phyloP scores from a whole-genome alignment of 1,140 invertebrate genomes.

The Leptopilina boulardi region DNA sequence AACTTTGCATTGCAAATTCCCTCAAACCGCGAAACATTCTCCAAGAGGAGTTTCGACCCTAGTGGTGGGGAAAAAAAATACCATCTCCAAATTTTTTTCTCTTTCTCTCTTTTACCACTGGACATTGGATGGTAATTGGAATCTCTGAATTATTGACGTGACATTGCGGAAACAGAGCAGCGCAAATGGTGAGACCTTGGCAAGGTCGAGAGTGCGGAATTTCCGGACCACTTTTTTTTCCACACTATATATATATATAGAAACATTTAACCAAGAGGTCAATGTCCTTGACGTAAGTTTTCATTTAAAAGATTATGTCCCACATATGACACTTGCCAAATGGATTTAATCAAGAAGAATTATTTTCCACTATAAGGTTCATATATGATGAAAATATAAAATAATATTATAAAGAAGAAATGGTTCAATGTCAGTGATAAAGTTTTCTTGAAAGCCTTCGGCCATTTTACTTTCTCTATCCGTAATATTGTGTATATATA shows the following conservation, averaged over 20 bases:
- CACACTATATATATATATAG: no score
- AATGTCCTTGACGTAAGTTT: background rate
- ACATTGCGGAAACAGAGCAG: constrained; percentile 25
- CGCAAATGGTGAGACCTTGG: background rate
- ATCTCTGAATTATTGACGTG: constrained; percentile 29
- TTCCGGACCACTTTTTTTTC: background rate
- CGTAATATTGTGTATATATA: no score
- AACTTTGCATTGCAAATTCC: constrained; percentile 24
- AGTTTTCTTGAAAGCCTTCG: constrained; percentile 4
- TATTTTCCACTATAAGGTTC: background rate
- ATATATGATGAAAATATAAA: background rate
- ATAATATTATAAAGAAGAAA: background rate
- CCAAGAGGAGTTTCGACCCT: background rate
- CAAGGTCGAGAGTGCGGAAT: constrained; percentile 1
- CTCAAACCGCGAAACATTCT: constrained; percentile 18
- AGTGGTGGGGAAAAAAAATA: constrained; percentile 4
- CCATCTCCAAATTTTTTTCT: background rate
- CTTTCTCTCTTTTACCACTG: background rate
- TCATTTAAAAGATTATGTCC: background rate
- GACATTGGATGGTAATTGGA: constrained; percentile 26
- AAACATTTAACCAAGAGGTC: background rate
- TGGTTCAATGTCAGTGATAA: constrained; percentile 5
- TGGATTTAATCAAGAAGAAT: constrained; percentile 26
- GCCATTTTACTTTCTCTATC: background rate
- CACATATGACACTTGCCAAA: background rate